Base-by-base conservation (phyloP, 92 coral and sea anemone species). In the Phenganax marumi region DNA sequence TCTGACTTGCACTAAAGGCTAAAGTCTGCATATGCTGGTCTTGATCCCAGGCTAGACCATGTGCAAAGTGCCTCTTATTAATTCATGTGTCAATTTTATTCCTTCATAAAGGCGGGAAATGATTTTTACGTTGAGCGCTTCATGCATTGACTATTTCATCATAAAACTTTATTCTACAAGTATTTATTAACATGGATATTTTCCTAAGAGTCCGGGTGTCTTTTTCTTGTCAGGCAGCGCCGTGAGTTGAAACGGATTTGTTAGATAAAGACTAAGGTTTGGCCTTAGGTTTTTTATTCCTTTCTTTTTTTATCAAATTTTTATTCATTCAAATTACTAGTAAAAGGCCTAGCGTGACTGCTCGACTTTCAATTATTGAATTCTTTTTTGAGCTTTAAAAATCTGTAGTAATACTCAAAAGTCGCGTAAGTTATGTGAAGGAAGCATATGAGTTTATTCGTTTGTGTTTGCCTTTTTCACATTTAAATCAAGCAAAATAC, bases 191-290 rank as follows among this genome's bases (percentile, higher is more conserved):
- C 52, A 3, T 85, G 85, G 62, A 78, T 72, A 61, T 57, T 19
- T 73, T 62, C 70, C 53, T 73, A 33, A 73, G 73, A 79, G 73
- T 66, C 78, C 83, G 65, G 84, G 78, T 80, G 89, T 80, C 83
- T 86, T 86, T 84, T 72, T 83, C 89, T 64, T 80, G 78, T 77
- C 77, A 83, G 85, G 73, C 81, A 66, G 76, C 68, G 52, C 68
- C 89, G 81, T 86, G 89, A 86, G 80, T 84, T 77, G 73, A 72
- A 86, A 73, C 75, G 81, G 81, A 76, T 76, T 76, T 52, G n/a
- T 82, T 84, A 86, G 85, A 75, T 61, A 71, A 43, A 49, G 73
- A 71, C 73, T 73, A 82, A 61, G 77, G 74, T 86, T 66, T 86
- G 81, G 77, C 60, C 85, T 81, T 80, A 81, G 83, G 89, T 75